phyloP scores from a whole-genome alignment of 1,140 invertebrate species.

The Himalopsyche phryganea region DNA sequence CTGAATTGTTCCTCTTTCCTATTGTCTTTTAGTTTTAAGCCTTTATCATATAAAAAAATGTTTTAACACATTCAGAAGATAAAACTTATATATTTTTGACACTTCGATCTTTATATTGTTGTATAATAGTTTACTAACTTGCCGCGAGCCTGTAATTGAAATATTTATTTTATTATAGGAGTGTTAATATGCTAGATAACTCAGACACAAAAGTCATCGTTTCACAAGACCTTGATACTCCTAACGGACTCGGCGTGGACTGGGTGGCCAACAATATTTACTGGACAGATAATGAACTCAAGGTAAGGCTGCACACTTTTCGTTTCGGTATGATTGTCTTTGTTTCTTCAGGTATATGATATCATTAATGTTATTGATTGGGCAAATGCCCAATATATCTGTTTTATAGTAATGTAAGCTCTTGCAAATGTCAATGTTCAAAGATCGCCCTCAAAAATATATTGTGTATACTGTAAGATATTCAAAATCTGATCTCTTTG shows the following conservation, averaged over 20 bases:
- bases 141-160: too few relatives aligned
- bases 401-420: neutral
- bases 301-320: slow-evolving; percentile 46
- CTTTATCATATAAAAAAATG: too few relatives aligned
- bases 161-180: too few relatives aligned
- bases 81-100: too few relatives aligned
- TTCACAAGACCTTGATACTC: slow-evolving; percentile 57
- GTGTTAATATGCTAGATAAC: slow-evolving; percentile 65
- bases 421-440: neutral
- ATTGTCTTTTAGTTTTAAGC: too few relatives aligned
- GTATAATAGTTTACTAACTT: too few relatives aligned
- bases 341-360: too few relatives aligned
- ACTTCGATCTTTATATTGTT: too few relatives aligned
- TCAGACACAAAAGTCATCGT: slow-evolving; percentile 60
- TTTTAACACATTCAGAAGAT: too few relatives aligned
- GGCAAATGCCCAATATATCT: neutral
- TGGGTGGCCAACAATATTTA: slow-evolving; percentile 88
- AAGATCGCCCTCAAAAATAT: neutral
- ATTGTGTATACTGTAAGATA: too few relatives aligned
- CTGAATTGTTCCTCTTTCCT: too few relatives aligned
- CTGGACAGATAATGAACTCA: slow-evolving; percentile 81
- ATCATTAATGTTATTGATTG: neutral
- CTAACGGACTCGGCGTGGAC: slow-evolving; percentile 81
- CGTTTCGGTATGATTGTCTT: neutral
- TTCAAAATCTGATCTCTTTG: too few relatives aligned